Evolutionary conservation across 2,797 vertebrate genomes (phyloP).

Genomic region (Mico argentatus): DNA sequence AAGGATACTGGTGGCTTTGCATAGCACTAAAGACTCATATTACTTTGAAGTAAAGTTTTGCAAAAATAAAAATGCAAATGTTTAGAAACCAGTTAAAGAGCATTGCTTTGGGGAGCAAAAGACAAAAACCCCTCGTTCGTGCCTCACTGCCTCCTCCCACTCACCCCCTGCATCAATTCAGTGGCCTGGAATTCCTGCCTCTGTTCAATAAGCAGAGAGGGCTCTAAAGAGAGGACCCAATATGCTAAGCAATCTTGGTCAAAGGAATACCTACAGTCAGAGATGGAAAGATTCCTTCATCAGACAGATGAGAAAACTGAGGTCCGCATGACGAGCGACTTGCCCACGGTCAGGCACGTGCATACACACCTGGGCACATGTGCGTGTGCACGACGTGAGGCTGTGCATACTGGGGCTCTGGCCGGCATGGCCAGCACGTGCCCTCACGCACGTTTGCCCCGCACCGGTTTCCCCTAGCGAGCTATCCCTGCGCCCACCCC

Average conservation of each 20-base stretch:
- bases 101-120: not conserved
- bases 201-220: not conserved
- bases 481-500: not conserved
- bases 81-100: not conserved
- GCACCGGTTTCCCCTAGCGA: not conserved
- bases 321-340: not conserved
- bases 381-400: not conserved
- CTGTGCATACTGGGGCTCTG: not conserved
- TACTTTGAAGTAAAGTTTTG: not conserved
- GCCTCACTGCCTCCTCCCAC: not conserved
- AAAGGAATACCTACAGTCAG: not conserved
- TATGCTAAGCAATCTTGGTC: not conserved
- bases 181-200: slow-evolving; percentile 15
- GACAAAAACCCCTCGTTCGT: not conserved
- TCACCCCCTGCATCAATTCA: not conserved
- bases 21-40: not conserved
- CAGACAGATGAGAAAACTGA: not conserved
- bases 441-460: not conserved
- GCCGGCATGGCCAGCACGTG: not conserved
- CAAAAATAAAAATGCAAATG: not conserved
- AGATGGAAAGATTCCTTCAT: not conserved
- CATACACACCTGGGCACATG: not conserved
- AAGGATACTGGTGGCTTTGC: not conserved
- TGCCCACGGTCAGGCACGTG: not conserved
- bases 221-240: not conserved